Conservation (phyloP, 2,888 invertebrate species). For the Stenodema calcarata region DNA sequence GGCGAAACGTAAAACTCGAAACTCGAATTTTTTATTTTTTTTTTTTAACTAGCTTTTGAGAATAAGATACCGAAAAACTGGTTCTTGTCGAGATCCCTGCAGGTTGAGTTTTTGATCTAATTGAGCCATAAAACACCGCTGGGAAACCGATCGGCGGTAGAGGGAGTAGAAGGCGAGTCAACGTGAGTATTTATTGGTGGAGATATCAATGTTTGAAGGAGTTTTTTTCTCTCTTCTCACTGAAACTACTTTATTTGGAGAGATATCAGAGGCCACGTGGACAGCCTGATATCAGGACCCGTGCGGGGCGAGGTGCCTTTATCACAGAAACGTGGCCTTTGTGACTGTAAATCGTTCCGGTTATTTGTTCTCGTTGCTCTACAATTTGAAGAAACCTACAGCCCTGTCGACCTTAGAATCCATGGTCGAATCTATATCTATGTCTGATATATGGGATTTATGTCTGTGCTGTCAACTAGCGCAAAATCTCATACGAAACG, state of each 20-base stretch:
- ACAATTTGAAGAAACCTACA: too few species aligned
- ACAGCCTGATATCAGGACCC: not conserved
- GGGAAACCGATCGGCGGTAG: not conserved
- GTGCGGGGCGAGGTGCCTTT: not conserved
- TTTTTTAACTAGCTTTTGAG: not conserved
- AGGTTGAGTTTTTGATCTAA: not conserved
- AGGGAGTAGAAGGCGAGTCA: not conserved
- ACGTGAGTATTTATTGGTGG: not conserved
- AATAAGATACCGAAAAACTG: not conserved
- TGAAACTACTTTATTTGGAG: not conserved
- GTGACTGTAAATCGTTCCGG: too few species aligned
- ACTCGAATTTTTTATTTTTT: not conserved
- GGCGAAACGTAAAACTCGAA: not conserved
- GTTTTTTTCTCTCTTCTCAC: not conserved
- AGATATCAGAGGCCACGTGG: not conserved
- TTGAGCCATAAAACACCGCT: not conserved
- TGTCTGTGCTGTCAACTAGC: too few species aligned
- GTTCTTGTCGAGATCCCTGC: not conserved
- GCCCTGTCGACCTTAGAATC: too few species aligned
- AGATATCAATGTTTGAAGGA: not conserved
- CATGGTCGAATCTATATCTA: too few species aligned
- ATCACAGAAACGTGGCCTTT: not conserved
- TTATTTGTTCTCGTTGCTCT: too few species aligned
- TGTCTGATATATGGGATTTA: too few species aligned
- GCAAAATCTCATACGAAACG: too few species aligned